phyloP scores from a whole-genome alignment of 2,797 vertebrate species.

The Strix occidentalis region DNA sequence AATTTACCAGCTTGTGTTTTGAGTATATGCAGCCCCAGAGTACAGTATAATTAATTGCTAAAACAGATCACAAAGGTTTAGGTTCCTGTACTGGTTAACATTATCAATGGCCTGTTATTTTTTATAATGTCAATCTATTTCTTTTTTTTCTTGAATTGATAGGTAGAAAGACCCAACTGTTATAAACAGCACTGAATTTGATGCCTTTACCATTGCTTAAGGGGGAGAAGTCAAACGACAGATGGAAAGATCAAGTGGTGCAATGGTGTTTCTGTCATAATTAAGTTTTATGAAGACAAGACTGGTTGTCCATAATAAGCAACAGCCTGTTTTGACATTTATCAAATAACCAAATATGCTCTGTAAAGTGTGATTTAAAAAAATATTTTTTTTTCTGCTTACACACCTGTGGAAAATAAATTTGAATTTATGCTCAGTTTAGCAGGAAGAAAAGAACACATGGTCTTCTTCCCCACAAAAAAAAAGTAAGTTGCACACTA shows the following conservation, averaged over 20 bases:
- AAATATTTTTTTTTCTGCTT: not conserved
- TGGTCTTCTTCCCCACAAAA: not conserved
- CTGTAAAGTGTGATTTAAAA: not conserved
- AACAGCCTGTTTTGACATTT: not conserved
- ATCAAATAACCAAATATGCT: not conserved
- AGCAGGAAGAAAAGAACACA: not conserved
- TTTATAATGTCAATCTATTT: not conserved
- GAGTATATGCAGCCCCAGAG: not conserved
- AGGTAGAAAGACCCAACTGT: not conserved
- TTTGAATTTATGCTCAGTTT: not conserved
- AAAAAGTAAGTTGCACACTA: not conserved
- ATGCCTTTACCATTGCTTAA: slow-evolving; percentile 3
- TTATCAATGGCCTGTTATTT: not conserved
- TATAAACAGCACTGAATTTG: not conserved
- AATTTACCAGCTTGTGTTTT: not conserved
- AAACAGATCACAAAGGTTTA: not conserved
- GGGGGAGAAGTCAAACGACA: slow-evolving; percentile 5
- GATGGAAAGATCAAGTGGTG: slow-evolving; percentile 17
- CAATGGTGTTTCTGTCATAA: not conserved
- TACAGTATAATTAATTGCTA: not conserved
- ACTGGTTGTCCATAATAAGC: not conserved
- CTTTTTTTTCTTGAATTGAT: not conserved
- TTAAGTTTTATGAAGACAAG: not conserved
- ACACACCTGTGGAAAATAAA: not conserved
- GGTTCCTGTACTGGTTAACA: not conserved